Conservation (phyloP, 2,888 invertebrate species). For the Agrenia bidenticulata region DNA sequence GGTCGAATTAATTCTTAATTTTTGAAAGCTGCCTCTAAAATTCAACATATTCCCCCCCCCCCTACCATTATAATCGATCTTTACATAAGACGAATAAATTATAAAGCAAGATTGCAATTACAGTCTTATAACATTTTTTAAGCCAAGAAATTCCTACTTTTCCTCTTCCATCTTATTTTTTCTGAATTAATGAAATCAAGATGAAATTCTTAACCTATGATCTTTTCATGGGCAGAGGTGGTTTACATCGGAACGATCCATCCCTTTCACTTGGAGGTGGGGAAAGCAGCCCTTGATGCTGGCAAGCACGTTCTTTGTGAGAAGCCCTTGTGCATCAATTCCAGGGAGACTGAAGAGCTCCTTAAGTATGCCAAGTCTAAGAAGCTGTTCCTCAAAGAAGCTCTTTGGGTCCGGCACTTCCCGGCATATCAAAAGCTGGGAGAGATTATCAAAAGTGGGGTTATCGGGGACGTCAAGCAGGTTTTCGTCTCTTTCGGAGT, state of each 20-base stretch:
- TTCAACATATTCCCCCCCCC: too few relatives aligned
- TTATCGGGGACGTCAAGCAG: slow-evolving; percentile 70
- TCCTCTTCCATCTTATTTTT: too few relatives aligned
- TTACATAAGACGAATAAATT: too few relatives aligned
- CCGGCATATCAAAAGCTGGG: slow-evolving; percentile 72
- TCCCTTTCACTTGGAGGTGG: slow-evolving; percentile 70
- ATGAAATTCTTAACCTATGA: slow-evolving; percentile 37
- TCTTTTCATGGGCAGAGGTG: too few relatives aligned
- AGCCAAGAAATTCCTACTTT: background rate
- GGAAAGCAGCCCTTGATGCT: slow-evolving; percentile 72
- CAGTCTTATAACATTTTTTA: background rate
- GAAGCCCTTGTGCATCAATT: slow-evolving; percentile 82
- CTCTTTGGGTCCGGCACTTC: slow-evolving; percentile 81
- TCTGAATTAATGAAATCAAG: too few relatives aligned
- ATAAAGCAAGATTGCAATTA: background rate
- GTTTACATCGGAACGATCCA: slow-evolving; percentile 81
- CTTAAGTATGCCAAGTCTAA: slow-evolving; percentile 59
- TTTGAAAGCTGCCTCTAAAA: too few relatives aligned
- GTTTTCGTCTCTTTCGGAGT: slow-evolving; percentile 71
- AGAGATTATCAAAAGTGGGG: slow-evolving; percentile 66
- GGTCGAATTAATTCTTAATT: too few relatives aligned
- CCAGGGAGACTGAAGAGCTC: slow-evolving; percentile 70
- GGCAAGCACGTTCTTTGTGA: slow-evolving; percentile 89
- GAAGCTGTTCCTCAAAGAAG: slow-evolving; percentile 60
- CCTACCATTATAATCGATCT: too few relatives aligned